Percentiles rank a stretch among this genome's conserved stretches.
Evolutionary conservation across 2,113 vertebrate species (phyloP).

Genomic region (Cairina moschata): DNA sequence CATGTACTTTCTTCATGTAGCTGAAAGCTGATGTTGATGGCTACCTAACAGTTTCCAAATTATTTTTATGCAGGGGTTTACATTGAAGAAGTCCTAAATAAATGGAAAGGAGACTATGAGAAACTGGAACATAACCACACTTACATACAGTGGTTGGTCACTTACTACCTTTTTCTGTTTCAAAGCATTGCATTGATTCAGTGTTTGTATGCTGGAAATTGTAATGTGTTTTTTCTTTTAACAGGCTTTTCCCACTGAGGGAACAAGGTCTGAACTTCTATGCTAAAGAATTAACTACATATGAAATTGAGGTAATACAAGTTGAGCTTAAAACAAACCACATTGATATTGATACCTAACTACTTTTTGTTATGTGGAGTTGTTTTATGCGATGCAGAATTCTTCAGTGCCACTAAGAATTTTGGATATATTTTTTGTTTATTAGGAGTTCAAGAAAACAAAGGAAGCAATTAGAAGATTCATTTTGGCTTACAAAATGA

Average conservation of each 20-base stretch:
- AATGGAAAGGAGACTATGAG: constrained; percentile 97
- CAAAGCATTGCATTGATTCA: constrained; percentile 20
- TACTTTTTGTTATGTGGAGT: neutral
- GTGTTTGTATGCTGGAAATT: neutral
- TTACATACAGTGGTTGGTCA: constrained; percentile 96
- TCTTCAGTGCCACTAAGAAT: constrained; percentile 12
- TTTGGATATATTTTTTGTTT: neutral
- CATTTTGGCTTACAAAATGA: constrained; percentile 92
- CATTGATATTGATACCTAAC: neutral
- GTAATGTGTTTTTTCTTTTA: constrained; percentile 33
- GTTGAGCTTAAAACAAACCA: neutral
- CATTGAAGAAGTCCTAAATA: constrained; percentile 95
- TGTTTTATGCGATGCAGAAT: neutral
- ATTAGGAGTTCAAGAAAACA: constrained; percentile 96
- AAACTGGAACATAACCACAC: constrained; percentile 98
- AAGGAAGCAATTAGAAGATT: constrained; percentile 95
- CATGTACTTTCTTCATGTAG: neutral
- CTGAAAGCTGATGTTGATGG: neutral
- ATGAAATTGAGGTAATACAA: constrained; percentile 94
- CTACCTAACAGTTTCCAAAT: constrained; percentile 32
- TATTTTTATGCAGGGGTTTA: constrained; percentile 86
- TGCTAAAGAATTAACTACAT: constrained; percentile 97
- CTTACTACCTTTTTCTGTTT: constrained; percentile 41
- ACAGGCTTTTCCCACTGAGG: constrained; percentile 95
- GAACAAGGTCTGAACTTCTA: constrained; percentile 99